Evolutionary conservation across 2,888 invertebrate genomes (phyloP).

Genomic region (Druceiella hillmani): DNA sequence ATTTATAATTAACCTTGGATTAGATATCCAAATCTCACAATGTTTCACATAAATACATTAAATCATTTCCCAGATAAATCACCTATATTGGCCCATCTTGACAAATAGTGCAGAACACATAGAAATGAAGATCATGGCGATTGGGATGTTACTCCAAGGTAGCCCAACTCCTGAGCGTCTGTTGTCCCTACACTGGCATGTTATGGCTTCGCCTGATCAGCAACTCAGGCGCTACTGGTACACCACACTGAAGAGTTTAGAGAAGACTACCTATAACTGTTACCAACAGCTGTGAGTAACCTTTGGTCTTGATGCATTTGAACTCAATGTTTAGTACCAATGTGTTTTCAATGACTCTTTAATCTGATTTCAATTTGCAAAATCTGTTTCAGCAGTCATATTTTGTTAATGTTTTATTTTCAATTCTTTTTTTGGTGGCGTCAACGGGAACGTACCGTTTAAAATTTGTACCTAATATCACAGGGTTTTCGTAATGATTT

Average conservation of each 20-base stretch:
- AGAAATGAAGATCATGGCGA: conserved; percentile 61
- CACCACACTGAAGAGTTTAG: conserved; percentile 62
- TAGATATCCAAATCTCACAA: no score
- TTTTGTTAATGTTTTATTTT: no score
- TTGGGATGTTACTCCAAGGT: conserved; percentile 59
- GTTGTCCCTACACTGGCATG: conserved; percentile 63
- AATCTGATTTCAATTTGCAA: background rate
- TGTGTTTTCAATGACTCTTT: background rate
- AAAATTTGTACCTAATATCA: no score
- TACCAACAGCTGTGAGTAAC: conserved; percentile 60
- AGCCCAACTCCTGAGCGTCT: conserved; percentile 61
- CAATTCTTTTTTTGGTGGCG: no score
- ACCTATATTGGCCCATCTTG: conserved; percentile 58
- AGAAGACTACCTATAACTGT: conserved; percentile 60
- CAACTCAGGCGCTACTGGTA: conserved; percentile 68
- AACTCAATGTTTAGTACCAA: no score
- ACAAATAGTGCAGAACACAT: conserved; percentile 60
- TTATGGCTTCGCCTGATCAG: conserved; percentile 54
- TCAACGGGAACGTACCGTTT: no score
- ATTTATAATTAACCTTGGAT: no score
- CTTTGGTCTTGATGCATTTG: no score
- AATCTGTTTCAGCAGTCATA: no score
- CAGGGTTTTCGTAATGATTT: no score
- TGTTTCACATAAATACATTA: conserved; percentile 4
- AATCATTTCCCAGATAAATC: no score